A percentile compares a stretch with the other conserved stretches of the same genome.
phyloP scores from a whole-genome alignment of 2,113 vertebrate genomes.

The Pleuronectes platessa region DNA sequence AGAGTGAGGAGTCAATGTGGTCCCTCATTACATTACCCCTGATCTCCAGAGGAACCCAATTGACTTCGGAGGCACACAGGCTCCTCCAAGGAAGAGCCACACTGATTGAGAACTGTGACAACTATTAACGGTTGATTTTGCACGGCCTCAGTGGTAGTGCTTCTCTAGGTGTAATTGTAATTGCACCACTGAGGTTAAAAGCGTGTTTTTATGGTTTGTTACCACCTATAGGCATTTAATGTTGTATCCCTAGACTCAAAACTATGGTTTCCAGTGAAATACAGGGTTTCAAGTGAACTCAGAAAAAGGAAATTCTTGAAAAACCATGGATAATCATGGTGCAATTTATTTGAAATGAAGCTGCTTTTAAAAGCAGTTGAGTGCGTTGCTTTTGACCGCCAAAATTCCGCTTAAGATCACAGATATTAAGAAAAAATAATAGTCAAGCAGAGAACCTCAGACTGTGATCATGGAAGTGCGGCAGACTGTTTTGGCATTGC shows the following conservation, averaged over 20 bases:
- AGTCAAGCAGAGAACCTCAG: constrained; percentile 30
- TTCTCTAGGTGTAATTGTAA: neutral
- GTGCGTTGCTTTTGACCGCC: constrained; percentile 35
- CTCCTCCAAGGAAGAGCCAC: constrained; percentile 36
- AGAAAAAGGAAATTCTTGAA: constrained; percentile 35
- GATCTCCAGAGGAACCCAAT: constrained; percentile 72
- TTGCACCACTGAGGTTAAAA: neutral
- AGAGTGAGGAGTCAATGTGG: constrained; percentile 55
- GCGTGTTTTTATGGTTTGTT: neutral
- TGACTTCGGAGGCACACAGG: constrained; percentile 65
- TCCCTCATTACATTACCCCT: constrained; percentile 79
- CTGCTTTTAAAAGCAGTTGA: constrained; percentile 39
- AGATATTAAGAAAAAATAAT: constrained; percentile 47
- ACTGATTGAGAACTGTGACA: constrained; percentile 69
- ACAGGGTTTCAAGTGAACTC: constrained; percentile 7
- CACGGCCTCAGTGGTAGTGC: neutral
- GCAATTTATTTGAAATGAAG: constrained; percentile 49
- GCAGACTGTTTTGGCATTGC: neutral
- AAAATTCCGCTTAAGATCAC: constrained; percentile 51
- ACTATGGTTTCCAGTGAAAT: constrained; percentile 9
- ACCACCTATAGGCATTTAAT: neutral
- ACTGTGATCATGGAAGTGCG: constrained; percentile 1
- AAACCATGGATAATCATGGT: constrained; percentile 56
- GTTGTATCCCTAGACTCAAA: neutral
- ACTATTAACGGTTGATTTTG: constrained; percentile 34